Percentiles rank a stretch among this genome's conserved stretches.
These are phyloP conservation scores for Anser brachyrhynchus DNA, from an alignment of 2,113 vertebrate species.

Conservation along the genomic window DNA sequence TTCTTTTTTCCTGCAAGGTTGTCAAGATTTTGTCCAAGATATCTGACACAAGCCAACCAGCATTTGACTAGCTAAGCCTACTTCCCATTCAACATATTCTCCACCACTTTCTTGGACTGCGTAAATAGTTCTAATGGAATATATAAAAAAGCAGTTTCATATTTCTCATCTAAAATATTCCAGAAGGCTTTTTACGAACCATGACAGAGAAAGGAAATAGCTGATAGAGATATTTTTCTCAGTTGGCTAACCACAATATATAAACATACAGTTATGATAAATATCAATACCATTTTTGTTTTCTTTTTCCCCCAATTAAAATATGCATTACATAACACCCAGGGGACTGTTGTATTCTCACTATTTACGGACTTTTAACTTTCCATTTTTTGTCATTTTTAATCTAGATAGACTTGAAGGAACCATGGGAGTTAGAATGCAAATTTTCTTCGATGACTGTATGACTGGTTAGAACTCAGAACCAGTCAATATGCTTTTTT, in stretches of 20 bases:
- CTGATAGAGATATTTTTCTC: conserved; percentile 49
- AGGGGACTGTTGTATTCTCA: neutral
- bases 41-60: neutral
- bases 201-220: conserved; percentile 57
- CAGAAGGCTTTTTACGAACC: conserved; percentile 46
- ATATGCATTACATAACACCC: conserved; percentile 21
- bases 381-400: neutral
- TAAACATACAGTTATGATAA: conserved; percentile 49
- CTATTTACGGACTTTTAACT: conserved; percentile 4
- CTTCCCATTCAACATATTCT: neutral
- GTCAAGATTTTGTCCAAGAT: conserved; percentile 2
- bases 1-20: neutral
- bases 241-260: conserved; percentile 36
- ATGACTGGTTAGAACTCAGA: neutral
- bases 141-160: conserved; percentile 30
- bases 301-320: conserved; percentile 20
- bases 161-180: conserved; percentile 63
- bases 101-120: conserved; percentile 14
- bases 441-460: neutral
- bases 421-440: neutral
- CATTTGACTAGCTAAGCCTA: neutral
- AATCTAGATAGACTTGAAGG: neutral
- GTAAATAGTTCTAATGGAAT: conserved; percentile 41
- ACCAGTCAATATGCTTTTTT: fast-evolving
- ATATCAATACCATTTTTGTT: neutral